phyloP scores from a whole-genome alignment of 2,113 vertebrate genomes.

The Leptosomus discolor region DNA sequence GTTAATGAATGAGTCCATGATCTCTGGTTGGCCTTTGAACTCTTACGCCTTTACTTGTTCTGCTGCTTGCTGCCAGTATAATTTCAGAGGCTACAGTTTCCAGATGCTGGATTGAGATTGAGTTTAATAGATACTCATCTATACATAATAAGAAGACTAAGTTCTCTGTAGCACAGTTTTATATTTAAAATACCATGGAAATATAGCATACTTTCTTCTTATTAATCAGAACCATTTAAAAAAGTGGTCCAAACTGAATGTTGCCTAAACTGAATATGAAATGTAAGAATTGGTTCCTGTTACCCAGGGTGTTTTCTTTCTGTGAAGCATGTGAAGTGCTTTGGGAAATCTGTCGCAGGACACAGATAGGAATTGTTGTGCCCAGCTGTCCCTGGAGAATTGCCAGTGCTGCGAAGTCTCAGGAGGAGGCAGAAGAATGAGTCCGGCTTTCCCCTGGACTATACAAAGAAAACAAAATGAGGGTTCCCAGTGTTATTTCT shows the following conservation, averaged over 20 bases:
- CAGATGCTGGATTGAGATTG: neutral
- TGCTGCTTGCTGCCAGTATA: neutral
- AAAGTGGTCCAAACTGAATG: neutral
- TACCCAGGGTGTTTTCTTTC: neutral
- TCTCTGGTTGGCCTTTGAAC: neutral
- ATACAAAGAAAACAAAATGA: neutral
- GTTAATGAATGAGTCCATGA: neutral
- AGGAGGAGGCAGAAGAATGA: neutral
- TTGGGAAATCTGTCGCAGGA: neutral
- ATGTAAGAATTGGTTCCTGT: neutral
- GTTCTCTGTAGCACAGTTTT: neutral
- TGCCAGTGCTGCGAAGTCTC: neutral
- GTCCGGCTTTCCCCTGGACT: neutral
- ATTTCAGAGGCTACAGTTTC: neutral
- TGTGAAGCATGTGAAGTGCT: neutral
- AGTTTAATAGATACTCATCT: neutral
- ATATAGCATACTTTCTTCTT: neutral
- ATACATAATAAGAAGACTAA: neutral
- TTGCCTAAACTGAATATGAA: neutral
- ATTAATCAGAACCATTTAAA: neutral
- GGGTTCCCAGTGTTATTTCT: neutral
- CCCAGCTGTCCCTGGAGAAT: neutral
- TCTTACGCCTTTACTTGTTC: neutral
- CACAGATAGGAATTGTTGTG: neutral
- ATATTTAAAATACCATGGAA: neutral